A percentile compares a stretch with the other conserved stretches of the same genome.
These are phyloP conservation scores for Tetragonula carbonaria DNA, from an alignment of 2,888 invertebrate species.

Conservation along the genomic window DNA sequence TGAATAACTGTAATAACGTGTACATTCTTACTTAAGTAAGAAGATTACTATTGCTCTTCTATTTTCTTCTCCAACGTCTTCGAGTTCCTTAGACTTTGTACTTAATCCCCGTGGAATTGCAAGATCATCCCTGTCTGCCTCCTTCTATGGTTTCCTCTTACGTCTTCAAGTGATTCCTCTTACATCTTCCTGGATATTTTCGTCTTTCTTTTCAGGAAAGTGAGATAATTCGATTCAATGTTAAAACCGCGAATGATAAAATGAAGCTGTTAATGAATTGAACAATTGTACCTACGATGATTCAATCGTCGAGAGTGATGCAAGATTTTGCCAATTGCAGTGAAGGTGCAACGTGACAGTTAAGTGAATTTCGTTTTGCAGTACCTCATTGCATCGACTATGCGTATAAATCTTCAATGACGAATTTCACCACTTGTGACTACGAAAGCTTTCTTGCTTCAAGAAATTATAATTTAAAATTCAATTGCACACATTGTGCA, in stretches of 20 bases:
- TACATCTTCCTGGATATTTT: too few species aligned
- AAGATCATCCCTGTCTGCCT: neutral
- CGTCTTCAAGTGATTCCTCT: neutral
- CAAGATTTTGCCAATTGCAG: neutral
- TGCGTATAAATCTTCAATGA: neutral
- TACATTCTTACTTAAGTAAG: too few species aligned
- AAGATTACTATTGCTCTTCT: too few species aligned
- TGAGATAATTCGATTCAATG: neutral
- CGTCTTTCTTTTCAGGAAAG: too few species aligned
- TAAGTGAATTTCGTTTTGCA: conserved; percentile 15
- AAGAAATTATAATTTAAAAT: conserved; percentile 4
- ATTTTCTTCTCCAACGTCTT: too few species aligned
- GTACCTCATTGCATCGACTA: neutral
- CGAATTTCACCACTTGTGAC: too few species aligned
- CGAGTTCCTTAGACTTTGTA: neutral
- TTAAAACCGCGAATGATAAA: neutral
- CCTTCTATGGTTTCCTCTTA: neutral
- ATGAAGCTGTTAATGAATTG: neutral
- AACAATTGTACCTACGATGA: neutral
- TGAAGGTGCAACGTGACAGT: conserved; percentile 1
- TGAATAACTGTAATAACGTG: too few species aligned
- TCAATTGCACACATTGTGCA: neutral
- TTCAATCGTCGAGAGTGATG: neutral
- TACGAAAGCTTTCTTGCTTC: neutral
- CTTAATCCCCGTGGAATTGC: neutral